phyloP scores from a whole-genome alignment of 2,113 vertebrate genomes.

The Rhinolophus ferrumequinum region DNA sequence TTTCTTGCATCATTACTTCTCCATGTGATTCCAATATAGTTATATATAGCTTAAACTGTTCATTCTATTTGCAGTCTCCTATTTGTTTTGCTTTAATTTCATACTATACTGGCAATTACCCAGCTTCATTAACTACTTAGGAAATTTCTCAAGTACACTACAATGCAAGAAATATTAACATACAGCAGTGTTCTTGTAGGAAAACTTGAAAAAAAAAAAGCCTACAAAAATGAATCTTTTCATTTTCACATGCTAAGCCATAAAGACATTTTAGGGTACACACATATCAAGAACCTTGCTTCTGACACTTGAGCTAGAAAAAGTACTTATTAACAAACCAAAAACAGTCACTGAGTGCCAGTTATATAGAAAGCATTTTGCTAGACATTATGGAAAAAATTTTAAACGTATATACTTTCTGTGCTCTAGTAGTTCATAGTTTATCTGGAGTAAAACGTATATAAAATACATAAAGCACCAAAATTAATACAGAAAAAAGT shows the following conservation, averaged over 20 bases:
- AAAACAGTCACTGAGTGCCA: too few relatives aligned
- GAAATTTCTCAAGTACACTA: constrained; percentile 24
- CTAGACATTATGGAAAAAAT: not conserved
- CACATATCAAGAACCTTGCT: not conserved
- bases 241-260: not conserved
- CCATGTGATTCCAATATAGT: not conserved
- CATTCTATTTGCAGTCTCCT: not conserved
- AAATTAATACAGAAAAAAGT: not conserved
- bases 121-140: constrained; percentile 50
- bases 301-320: not conserved
- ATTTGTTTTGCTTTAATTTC: constrained; percentile 60
- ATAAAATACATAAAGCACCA: not conserved
- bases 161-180: not conserved
- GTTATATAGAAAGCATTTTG: not conserved
- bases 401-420: not conserved
- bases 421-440: not conserved
- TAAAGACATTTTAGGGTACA: not conserved
- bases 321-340: not conserved
- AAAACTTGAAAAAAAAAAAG: not conserved
- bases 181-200: not conserved
- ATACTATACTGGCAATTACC: constrained; percentile 18
- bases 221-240: constrained; percentile 5
- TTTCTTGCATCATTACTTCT: not conserved
- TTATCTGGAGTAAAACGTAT: not conserved
- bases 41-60: not conserved